Conservation (phyloP, 2,113 vertebrate species). For the Notarius quadriscutis region DNA sequence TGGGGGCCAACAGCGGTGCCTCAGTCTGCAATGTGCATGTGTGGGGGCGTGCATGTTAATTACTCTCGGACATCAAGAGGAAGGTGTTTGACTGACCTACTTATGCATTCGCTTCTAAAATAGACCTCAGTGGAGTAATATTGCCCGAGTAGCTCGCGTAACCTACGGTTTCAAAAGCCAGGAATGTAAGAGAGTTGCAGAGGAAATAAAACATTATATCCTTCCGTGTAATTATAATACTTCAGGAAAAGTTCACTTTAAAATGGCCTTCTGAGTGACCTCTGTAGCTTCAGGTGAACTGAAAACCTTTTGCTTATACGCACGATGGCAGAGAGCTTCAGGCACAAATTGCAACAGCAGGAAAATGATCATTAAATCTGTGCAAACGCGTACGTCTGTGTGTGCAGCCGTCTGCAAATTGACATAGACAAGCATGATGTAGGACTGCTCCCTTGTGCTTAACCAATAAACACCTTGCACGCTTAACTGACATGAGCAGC, state of each 20-base stretch:
- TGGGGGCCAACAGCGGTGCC: constrained; percentile 31
- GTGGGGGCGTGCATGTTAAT: constrained; percentile 34
- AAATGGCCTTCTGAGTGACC: constrained; percentile 8
- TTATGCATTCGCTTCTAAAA: neutral
- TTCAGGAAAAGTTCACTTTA: neutral
- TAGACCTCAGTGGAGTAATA: neutral
- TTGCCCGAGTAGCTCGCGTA: neutral
- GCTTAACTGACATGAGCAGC: constrained; percentile 26
- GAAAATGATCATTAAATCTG: constrained; percentile 66
- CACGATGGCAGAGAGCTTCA: constrained; percentile 54
- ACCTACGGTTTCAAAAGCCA: neutral
- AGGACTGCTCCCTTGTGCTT: constrained; percentile 27
- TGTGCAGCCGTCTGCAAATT: constrained; percentile 20
- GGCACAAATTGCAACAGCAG: constrained; percentile 63
- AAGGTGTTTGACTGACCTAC: constrained; percentile 34
- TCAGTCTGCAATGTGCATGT: constrained; percentile 32
- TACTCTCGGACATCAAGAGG: constrained; percentile 12
- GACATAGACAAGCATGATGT: constrained; percentile 5
- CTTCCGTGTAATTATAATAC: constrained; percentile 8
- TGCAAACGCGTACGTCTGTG: constrained; percentile 25
- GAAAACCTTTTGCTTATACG: neutral
- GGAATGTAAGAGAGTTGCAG: neutral
- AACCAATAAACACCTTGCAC: constrained; percentile 60
- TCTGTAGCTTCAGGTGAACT: constrained; percentile 1
- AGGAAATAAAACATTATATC: constrained; percentile 27